Conservation (phyloP, 2,797 vertebrate genomes). For the Pelochelys cantorii region DNA sequence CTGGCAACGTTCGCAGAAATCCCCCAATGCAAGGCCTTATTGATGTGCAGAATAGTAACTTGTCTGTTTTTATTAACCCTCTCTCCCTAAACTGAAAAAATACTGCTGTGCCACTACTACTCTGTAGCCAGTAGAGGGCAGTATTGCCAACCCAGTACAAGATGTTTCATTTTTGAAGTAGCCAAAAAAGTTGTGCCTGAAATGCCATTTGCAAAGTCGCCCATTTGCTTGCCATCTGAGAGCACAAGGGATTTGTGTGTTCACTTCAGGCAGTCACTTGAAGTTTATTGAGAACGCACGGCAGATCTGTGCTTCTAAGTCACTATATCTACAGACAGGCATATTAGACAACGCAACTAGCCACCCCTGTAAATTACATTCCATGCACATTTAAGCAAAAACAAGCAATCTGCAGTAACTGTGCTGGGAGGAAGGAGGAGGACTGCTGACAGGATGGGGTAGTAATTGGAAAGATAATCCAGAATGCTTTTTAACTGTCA, state of each 20-base stretch:
- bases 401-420: not conserved
- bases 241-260: slow-evolving; percentile 26
- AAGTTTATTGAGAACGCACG: slow-evolving; percentile 15
- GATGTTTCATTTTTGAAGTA: not conserved
- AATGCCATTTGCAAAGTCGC: not conserved
- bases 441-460: slow-evolving; percentile 1
- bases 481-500: slow-evolving; percentile 55
- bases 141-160: slow-evolving; percentile 15
- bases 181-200: slow-evolving; percentile 28
- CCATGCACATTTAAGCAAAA: slow-evolving; percentile 1
- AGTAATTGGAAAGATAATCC: slow-evolving; percentile 41
- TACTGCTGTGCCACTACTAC: not conserved
- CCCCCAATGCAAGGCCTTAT: not conserved
- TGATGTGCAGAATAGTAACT: not conserved
- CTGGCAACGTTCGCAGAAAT: not conserved
- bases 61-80: not conserved
- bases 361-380: not conserved
- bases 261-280: slow-evolving; percentile 46
- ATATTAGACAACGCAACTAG: not conserved
- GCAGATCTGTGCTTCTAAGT: slow-evolving; percentile 5
- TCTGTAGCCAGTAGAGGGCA: slow-evolving; percentile 49
- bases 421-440: not conserved
- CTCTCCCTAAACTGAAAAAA: not conserved
- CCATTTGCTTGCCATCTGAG: slow-evolving; percentile 21
- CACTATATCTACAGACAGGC: not conserved